These are phyloP conservation scores for Hesperia comma DNA, from an alignment of 2,888 invertebrate species.

Conservation along the genomic window DNA sequence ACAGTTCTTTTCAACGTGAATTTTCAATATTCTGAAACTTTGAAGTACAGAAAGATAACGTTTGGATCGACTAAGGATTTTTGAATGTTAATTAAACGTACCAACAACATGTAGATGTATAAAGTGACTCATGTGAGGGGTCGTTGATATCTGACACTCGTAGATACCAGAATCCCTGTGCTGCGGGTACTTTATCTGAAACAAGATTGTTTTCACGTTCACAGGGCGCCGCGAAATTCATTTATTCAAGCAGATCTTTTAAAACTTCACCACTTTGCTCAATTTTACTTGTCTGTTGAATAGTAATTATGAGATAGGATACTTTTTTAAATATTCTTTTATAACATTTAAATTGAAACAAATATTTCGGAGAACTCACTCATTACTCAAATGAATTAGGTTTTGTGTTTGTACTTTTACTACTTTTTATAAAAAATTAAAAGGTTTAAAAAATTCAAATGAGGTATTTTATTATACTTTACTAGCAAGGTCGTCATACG, in stretches of 20 bases:
- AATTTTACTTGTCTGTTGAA: slow-evolving; percentile 41
- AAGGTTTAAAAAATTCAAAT: too few species aligned
- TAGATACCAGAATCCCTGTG: slow-evolving; percentile 95
- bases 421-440: too few species aligned
- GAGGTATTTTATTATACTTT: too few species aligned
- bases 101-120: slow-evolving; percentile 95
- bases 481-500: too few species aligned
- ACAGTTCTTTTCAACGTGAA: too few species aligned
- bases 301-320: slow-evolving; percentile 10
- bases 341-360: too few species aligned
- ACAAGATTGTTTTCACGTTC: slow-evolving; percentile 50
- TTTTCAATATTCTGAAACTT: too few species aligned
- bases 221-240: slow-evolving; percentile 9
- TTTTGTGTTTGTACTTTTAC: too few species aligned
- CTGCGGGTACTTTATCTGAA: slow-evolving; percentile 95
- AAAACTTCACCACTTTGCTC: slow-evolving; percentile 30
- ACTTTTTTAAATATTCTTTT: neutral
- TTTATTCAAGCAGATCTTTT: slow-evolving; percentile 35
- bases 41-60: too few species aligned
- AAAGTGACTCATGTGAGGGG: slow-evolving; percentile 96
- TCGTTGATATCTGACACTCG: slow-evolving; percentile 97
- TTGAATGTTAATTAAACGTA: slow-evolving; percentile 79
- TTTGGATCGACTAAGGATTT: neutral
- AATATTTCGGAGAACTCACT: too few species aligned
- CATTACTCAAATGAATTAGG: too few species aligned